phyloP scores from a whole-genome alignment of 2,113 vertebrate species.

The Colinus virginianus region DNA sequence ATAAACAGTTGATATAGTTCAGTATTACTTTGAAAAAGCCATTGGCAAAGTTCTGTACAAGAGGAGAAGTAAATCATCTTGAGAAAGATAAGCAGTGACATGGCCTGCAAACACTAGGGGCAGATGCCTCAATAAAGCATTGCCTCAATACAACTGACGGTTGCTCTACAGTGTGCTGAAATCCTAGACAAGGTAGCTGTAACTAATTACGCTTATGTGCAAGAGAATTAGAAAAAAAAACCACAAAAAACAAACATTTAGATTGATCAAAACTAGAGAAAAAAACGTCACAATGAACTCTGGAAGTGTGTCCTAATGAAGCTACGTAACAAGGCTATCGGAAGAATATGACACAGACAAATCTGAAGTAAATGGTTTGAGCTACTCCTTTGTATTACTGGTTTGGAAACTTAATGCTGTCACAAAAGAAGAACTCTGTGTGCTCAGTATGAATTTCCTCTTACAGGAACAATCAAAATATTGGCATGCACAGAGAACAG shows the following conservation, averaged over 20 bases:
- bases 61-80: background rate
- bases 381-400: background rate
- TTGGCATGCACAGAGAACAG: background rate
- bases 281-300: background rate
- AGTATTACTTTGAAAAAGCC: slow-evolving; percentile 9
- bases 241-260: too few relatives aligned
- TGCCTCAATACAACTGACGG: background rate
- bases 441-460: background rate
- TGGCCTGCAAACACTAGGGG: background rate
- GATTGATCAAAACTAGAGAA: background rate
- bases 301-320: background rate
- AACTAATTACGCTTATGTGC: background rate
- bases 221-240: background rate
- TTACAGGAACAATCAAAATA: background rate
- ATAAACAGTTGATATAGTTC: background rate
- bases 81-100: slow-evolving; percentile 2
- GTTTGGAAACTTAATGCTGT: background rate
- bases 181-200: background rate
- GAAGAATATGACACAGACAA: background rate
- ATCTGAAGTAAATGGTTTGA: background rate
- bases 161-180: background rate
- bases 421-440: rapidly evolving
- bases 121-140: background rate
- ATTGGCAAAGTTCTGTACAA: background rate
- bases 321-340: background rate